phyloP scores from a whole-genome alignment of 1,140 invertebrate species.

The Papilio polytes region DNA sequence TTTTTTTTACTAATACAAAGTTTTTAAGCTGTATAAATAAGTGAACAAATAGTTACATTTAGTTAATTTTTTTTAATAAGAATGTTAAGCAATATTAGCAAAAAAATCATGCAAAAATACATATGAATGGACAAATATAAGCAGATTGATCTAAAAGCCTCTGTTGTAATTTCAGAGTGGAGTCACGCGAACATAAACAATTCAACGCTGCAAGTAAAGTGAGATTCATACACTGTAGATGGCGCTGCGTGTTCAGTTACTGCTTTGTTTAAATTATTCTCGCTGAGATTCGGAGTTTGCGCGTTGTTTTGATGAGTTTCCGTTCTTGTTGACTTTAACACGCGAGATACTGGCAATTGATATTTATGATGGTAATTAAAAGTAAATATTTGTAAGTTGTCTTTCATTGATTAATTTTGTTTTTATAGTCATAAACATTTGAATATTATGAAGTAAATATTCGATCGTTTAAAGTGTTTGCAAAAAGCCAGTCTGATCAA shows the following conservation, averaged over 20 bases:
- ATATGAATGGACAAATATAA: background rate
- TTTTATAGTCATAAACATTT: too few relatives aligned
- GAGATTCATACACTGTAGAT: background rate
- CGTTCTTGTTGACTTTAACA: constrained; percentile 1
- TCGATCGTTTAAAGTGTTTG: too few relatives aligned
- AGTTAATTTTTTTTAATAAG: background rate
- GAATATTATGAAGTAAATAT: too few relatives aligned
- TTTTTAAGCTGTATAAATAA: too few relatives aligned
- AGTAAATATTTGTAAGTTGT: background rate
- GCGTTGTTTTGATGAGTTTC: background rate
- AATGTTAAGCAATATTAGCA: background rate
- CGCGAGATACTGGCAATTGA: background rate
- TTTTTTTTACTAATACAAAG: background rate
- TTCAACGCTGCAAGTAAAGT: background rate
- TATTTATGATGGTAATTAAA: constrained; percentile 16
- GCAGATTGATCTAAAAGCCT: background rate
- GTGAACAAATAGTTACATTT: background rate
- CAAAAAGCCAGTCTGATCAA: too few relatives aligned
- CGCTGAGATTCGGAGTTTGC: background rate
- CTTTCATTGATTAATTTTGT: constrained; percentile 11
- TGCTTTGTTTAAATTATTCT: constrained; percentile 12
- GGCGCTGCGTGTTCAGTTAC: background rate
- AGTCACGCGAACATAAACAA: background rate
- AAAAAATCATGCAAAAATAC: background rate
- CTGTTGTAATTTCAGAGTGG: background rate